Base-by-base conservation (phyloP, 2,888 invertebrate genomes). In the Prosopocoilus inquinatus region DNA sequence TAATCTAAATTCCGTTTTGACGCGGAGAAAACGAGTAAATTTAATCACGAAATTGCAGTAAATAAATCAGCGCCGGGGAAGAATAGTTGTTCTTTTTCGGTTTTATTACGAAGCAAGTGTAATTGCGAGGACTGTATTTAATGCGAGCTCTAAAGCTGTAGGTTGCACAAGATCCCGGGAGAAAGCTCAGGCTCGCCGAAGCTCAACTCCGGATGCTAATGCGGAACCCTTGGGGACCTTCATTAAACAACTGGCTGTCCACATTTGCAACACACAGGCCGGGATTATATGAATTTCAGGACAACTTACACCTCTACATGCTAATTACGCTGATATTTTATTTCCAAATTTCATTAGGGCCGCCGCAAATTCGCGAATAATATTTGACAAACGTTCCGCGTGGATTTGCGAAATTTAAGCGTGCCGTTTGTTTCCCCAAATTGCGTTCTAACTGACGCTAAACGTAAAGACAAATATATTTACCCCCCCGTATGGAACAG, bases 161-260 rank as follows among this genome's bases (percentile, higher is more conserved):
- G 67, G 63, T 64, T 64, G 67, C 63, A 61, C 61, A 61, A 61
- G 62, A 66, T 67, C 65, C 66, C 67, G 65, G 64, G 69, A 70
- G 70, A 67, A 68, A 70, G 65, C 65, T 52, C 57, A 39, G 57
- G 58, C 61, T 44, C 34, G 53, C 64, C 50, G 57, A 62, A 56
- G 62, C 60, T 59, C 57, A 59, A 60, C 63, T 63, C 66, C 67
- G 70, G 71, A 73, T 73, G 72, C 70, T 74, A 75, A 75, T 73
- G 69, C 69, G 68, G 67, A 67, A 64, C 63, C 64, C 74, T 69
- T 68, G 58, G 58, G 70, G 73, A 72, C 70, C 70, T 72, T 73
- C 73, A 74, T 74, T 73, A 73, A 73, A 73, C 73, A 73, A 74
- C 70, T 74, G 68, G 70, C 72, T 71, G 71, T 71, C 71, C 70